These are phyloP conservation scores for Tetramorium parvispinum DNA, from an alignment of 1,140 invertebrate genomes.

Conservation along the genomic window DNA sequence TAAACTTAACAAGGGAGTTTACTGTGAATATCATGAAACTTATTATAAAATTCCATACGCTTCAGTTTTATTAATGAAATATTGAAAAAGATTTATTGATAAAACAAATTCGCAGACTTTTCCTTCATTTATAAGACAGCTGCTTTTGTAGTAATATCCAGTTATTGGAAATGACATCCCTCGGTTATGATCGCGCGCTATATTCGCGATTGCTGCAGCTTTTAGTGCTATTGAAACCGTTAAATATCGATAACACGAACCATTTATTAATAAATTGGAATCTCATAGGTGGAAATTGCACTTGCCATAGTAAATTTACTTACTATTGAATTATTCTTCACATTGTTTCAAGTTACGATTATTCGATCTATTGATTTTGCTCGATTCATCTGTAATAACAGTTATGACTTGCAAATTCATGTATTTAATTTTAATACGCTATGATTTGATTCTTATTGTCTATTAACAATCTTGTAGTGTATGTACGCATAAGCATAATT, in stretches of 20 bases:
- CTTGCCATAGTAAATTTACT: not conserved
- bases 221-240: conserved; percentile 3
- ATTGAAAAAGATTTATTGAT: not conserved
- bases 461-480: not conserved
- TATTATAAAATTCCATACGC: not conserved
- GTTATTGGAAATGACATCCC: conserved; percentile 25
- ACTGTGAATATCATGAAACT: not conserved
- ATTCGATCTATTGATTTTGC: not conserved
- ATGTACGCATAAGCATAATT: not conserved
- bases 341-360: not conserved
- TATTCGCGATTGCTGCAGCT: conserved; percentile 24
- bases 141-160: not conserved
- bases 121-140: not conserved
- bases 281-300: not conserved
- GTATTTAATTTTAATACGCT: not conserved
- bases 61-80: not conserved
- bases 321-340: not conserved
- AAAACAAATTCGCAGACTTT: not conserved
- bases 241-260: not conserved
- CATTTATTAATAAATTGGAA: not conserved
- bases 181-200: conserved; percentile 1
- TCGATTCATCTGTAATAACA: not conserved
- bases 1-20: not conserved
- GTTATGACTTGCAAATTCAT: not conserved
- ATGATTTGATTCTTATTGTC: not conserved